Conservation (phyloP, 2,113 vertebrate genomes). For the Dipodomys spectabilis region DNA sequence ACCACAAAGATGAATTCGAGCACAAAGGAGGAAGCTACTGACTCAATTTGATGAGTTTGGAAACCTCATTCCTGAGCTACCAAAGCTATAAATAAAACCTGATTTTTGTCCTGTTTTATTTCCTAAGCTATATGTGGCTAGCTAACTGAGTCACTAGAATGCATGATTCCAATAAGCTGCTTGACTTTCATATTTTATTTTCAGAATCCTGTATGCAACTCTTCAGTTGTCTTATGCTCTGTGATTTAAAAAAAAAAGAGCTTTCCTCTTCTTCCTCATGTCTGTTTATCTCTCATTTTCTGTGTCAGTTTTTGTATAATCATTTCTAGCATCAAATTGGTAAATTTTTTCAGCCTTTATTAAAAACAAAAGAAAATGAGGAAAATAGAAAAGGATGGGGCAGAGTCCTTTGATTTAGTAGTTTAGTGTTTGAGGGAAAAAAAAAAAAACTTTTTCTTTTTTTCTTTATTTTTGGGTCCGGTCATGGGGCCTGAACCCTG, state of each 20-base stretch:
- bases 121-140: not conserved
- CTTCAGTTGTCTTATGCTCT: not conserved
- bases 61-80: not conserved
- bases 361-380: not conserved
- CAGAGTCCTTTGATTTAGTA: not conserved
- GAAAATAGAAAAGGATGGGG: too few relatives aligned
- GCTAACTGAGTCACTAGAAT: not conserved
- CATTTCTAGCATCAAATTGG: slow-evolving; percentile 49
- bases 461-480: too few relatives aligned
- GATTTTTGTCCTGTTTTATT: slow-evolving; percentile 4
- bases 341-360: slow-evolving; percentile 38
- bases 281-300: slow-evolving; percentile 28
- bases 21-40: not conserved
- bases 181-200: slow-evolving; percentile 29
- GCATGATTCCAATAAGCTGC: slow-evolving; percentile 22
- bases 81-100: not conserved
- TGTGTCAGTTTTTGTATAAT: not conserved
- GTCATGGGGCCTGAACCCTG: too few relatives aligned
- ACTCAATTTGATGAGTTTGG: not conserved
- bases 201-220: slow-evolving; percentile 27
- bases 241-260: not conserved
- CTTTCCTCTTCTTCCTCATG: slow-evolving; percentile 5
- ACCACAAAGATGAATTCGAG: not conserved
- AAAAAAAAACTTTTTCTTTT: not conserved
- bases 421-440: not conserved